phyloP scores from a whole-genome alignment of 92 coral and sea anemone species.

The Porites rus region DNA sequence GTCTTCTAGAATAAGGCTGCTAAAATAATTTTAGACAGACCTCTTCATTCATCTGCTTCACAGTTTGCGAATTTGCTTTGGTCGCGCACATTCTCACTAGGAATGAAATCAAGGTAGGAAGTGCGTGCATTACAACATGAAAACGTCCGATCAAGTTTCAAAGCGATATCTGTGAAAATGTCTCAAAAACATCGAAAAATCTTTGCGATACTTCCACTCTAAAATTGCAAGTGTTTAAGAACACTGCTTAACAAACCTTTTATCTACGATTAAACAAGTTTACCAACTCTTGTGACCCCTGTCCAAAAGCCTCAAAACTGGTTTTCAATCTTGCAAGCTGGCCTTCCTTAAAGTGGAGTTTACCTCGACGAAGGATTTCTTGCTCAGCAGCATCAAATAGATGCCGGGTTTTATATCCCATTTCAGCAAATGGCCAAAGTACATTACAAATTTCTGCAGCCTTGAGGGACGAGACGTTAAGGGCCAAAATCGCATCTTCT shows the following conservation, averaged over 20 bases:
- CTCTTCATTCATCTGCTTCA: no score
- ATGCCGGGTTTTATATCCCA: background rate
- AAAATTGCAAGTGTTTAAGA: no score
- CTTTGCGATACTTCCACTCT: no score
- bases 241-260: background rate
- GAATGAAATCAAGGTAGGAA: no score
- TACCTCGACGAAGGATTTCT: conserved; percentile 1
- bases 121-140: no score
- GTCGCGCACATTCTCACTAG: no score
- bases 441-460: background rate
- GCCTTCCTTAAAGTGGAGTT: background rate
- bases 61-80: no score
- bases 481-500: background rate
- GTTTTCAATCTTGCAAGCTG: background rate
- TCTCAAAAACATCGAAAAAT: no score
- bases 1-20: no score
- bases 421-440: background rate
- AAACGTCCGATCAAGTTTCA: no score
- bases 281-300: background rate
- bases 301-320: background rate
- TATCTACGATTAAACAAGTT: background rate
- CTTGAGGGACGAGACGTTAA: background rate
- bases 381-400: background rate
- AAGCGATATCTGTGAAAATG: no score
- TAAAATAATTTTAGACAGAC: no score